Evolutionary conservation across 35 echinoderm and acorn worm genomes (phyloP), one percentile per base, ranked within the genome.

Genomic region (Patiria miniata): DNA sequence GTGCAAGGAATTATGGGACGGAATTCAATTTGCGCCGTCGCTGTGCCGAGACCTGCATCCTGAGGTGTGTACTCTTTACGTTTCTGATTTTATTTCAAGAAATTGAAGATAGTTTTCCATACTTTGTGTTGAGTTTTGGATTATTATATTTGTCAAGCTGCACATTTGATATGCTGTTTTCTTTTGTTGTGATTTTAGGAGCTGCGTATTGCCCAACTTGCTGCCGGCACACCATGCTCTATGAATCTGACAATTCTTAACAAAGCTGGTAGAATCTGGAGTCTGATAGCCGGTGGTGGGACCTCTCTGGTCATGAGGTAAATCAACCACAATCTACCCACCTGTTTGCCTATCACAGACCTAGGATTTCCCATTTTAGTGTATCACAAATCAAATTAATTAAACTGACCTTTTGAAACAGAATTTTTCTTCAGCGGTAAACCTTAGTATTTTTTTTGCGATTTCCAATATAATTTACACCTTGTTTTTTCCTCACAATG

Each of bases 171-270:
- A 19, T 36, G 28, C 17, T 52, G 7, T 54, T 50, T 83, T 10
- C n/a, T 60, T 51, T 9, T 51, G 36, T 29, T n/a, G 26, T 29
- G 17, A 87, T 87, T 87, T 65, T 37, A 93, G 91, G 91, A 93
- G 68, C 77, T 65, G 23, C 39, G 52, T 19, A 40, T 93, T 22
- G 58, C 9, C 28, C 37, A 84, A 6, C 79, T 93, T 1, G 85
- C 87, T 19, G 40, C 21, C 7, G 86, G 86, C 3, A 88, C 91
- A 12, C 79, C 85, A 0, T 86, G 77, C 1, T 78, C 55, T 39
- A 26, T 93, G 60, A 93, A 88, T 40, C 44, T 93, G 86, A 93
- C 91, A 12, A 30, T 93, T 26, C 76, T 93, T 77, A 93, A 93
- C 55, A 88, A 85, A 39, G 83, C 80, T 78, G 91, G 82, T 18